phyloP scores from a whole-genome alignment of 2,888 invertebrate species.

The Matsumyia berberina region DNA sequence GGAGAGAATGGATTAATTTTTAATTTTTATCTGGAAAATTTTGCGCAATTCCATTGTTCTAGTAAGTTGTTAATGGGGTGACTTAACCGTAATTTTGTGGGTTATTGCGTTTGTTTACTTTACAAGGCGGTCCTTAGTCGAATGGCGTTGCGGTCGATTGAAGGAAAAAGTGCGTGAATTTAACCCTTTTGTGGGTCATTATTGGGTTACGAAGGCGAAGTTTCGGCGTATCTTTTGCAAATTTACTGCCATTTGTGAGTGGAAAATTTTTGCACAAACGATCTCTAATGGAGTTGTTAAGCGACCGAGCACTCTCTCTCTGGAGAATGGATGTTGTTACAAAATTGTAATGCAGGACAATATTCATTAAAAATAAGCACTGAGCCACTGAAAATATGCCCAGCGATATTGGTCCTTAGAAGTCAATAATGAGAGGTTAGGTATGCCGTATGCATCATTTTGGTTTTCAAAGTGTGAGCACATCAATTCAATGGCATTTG shows the following conservation, averaged over 20 bases:
- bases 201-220: not conserved
- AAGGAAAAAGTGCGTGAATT: conserved; percentile 31
- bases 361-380: conserved; percentile 43
- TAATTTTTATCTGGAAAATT: conserved; percentile 69
- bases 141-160: conserved; percentile 38
- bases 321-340: conserved; percentile 21
- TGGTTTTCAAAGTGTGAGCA: not conserved
- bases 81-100: conserved; percentile 54
- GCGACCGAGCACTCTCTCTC: no score
- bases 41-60: conserved; percentile 33
- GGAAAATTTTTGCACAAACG: conserved; percentile 13
- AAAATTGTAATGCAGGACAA: conserved; percentile 43
- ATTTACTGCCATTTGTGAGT: conserved; percentile 28
- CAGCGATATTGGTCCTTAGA: conserved; percentile 13
- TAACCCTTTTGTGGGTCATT: conserved; percentile 39
- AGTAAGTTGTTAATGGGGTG: conserved; percentile 61
- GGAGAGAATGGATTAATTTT: conserved; percentile 63
- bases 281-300: conserved; percentile 14
- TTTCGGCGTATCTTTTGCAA: conserved; percentile 2
- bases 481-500: not conserved
- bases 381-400: not conserved
- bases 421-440: conserved; percentile 13
- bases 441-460: not conserved
- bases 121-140: not conserved
- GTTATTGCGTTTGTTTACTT: conserved; percentile 26